Evolutionary conservation across 2,113 vertebrate genomes (phyloP), one percentile per base, ranked within the genome.

Genomic region (Callipepla californica): DNA sequence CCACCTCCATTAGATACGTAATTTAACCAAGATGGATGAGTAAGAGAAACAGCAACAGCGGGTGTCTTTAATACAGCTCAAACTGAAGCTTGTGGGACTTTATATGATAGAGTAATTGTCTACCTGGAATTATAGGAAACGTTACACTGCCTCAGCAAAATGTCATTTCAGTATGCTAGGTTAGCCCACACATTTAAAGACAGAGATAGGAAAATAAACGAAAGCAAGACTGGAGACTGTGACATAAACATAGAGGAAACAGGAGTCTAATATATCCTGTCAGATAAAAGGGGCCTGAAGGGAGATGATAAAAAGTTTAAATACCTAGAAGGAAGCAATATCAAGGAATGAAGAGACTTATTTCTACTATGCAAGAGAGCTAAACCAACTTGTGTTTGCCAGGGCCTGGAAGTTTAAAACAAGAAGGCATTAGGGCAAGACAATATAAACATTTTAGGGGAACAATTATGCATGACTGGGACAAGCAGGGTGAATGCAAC

Each of bases 271-370:
- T 91, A 85, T 59, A 95, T 44, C 78, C 34, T 92, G 94, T 89
- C 84, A 96, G 87, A 93, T 93, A 89, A 96, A 94, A 95, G 42
- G 38, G 83, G 85, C 91, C 89, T 96, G 87, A 96, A 91, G 94
- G 55, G 57, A 92, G 21, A 91, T 77, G 85, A 92, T 85, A 95
- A 93, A 87, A 87, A 74, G 50, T 87, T 94, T 82, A 82, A 95
- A 94, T 47, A 85, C 81, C 84, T 57, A 80, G 42, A 89, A 94
- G 77, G n/a, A 95, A 91, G 84, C 11, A 87, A 45, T 83, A 87
- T 26, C 50, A 95, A 69, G 67, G 50, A 91, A 91, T 26, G 72
- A 85, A 82, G n/a, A 80, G 25, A 89, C 74, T 83, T 74, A 70
- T 67, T 92, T 50, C 55, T 25, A 44, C 50, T 22, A n/a, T 36